Base-by-base conservation (phyloP, 2,888 invertebrate genomes). In the Bursaphelenchus okinawaensis region DNA sequence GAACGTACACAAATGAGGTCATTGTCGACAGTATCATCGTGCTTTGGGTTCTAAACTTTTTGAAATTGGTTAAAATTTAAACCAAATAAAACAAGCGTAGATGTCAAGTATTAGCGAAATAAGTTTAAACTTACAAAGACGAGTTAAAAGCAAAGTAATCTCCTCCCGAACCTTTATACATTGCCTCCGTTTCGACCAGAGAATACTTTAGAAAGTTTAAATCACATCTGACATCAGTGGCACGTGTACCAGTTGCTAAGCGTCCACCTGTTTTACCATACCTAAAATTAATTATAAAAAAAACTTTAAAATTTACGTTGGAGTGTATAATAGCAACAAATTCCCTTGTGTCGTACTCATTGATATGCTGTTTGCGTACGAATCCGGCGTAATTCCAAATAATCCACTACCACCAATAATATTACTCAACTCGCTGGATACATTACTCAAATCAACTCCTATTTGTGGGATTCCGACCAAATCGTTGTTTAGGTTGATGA, bases 71-170 rank as follows among this genome's bases (percentile, higher is more conserved):
- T 60, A 6, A 8, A 29, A 29, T 4, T 20, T n/a, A n/a, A n/a
- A n/a, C n/a, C n/a, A n/a, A n/a, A n/a, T n/a, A n/a, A n/a, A n/a
- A n/a, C n/a, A n/a, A n/a, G n/a, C n/a, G n/a, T n/a, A n/a, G n/a
- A n/a, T n/a, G n/a, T n/a, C n/a, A n/a, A 29, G 7, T 29, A 29
- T 9, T 40, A 40, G 12, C 40, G 6, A 12, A 40, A 29, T 29
- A 29, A 29, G 7, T 7, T 29, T 29, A 29, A 20, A 24, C 52
- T 51, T 27, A 59, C 60, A 20, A 19, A 20, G 60, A 12, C 22
- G 60, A 59, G 52, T 50, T 40, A 7, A 59, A 59, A 40, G 60
- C 60, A 6, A 59, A 59, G 22, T n/a, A 50, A 22, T 31, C n/a
- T 40, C 40, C 40, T 4, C n/a, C 40, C 40, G 40, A 40, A n/a